These are phyloP conservation scores for Tribolium castaneum DNA, from an alignment of 1,140 invertebrate genomes.

Conservation along the genomic window DNA sequence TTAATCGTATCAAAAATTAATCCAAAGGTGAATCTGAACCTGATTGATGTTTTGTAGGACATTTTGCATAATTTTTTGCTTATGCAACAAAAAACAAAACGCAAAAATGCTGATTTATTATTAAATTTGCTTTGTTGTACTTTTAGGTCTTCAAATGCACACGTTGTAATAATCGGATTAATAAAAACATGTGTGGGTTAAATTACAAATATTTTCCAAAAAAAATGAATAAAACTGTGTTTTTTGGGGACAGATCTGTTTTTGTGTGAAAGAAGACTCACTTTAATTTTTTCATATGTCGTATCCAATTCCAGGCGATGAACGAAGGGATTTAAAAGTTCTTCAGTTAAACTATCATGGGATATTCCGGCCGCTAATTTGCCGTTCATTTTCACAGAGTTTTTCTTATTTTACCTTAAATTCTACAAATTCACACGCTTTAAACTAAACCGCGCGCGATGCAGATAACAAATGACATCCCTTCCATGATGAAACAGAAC, in stretches of 20 bases:
- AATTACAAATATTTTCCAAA: not conserved
- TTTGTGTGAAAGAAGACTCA: slow-evolving; percentile 64
- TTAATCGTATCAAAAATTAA: not conserved
- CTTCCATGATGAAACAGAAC: slow-evolving; percentile 40
- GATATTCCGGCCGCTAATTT: slow-evolving; percentile 56
- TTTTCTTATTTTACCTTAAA: not conserved
- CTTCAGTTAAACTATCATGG: slow-evolving; percentile 61
- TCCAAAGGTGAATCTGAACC: not conserved
- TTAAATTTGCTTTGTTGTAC: not conserved
- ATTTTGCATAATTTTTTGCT: not conserved
- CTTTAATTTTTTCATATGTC: slow-evolving; percentile 87
- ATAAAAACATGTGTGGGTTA: not conserved
- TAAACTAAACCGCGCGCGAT: slow-evolving; percentile 47
- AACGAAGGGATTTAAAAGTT: slow-evolving; percentile 84
- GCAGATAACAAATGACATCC: slow-evolving; percentile 47
- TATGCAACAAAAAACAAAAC: not conserved
- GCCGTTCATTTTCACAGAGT: slow-evolving; percentile 53
- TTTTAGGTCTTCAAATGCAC: not conserved
- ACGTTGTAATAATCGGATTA: not conserved
- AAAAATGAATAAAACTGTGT: not conserved
- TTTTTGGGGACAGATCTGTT: not conserved
- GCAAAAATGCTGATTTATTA: not conserved
- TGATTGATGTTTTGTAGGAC: no score
- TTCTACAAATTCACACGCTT: slow-evolving; percentile 1
- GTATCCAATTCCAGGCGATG: slow-evolving; percentile 85